A percentile compares a stretch with the other conserved stretches of the same genome.
phyloP scores from a whole-genome alignment of 2,113 vertebrate genomes.

The Xiphophorus couchianus region DNA sequence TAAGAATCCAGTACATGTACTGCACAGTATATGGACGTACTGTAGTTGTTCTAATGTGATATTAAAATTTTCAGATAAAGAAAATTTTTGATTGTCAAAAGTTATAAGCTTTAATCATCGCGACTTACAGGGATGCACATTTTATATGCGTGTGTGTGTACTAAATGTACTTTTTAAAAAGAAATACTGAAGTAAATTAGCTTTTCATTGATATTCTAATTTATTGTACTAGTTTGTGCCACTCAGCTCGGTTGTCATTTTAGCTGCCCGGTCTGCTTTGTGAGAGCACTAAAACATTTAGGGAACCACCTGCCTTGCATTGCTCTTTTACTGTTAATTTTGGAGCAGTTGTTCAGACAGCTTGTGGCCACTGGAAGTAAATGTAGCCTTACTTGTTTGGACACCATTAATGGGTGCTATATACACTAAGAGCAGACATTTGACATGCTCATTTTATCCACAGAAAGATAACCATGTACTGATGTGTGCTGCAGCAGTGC shows the following conservation, averaged over 20 bases:
- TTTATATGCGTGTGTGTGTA: too few relatives aligned
- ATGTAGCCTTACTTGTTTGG: slow-evolving; percentile 30
- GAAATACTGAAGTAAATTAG: not conserved
- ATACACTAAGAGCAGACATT: slow-evolving; percentile 7
- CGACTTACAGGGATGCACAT: not conserved
- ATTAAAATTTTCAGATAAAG: not conserved
- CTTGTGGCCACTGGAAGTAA: slow-evolving; percentile 21
- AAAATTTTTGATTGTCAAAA: not conserved
- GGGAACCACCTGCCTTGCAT: slow-evolving; percentile 18
- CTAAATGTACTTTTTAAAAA: not conserved
- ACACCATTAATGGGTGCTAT: slow-evolving; percentile 47
- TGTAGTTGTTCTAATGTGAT: not conserved
- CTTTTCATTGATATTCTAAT: not conserved
- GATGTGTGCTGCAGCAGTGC: not conserved
- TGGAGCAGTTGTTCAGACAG: slow-evolving; percentile 31
- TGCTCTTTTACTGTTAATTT: slow-evolving; percentile 22
- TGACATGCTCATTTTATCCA: slow-evolving; percentile 51
- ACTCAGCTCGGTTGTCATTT: slow-evolving; percentile 21
- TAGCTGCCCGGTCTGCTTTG: not conserved
- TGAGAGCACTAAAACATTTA: slow-evolving; percentile 14
- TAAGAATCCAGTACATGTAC: not conserved
- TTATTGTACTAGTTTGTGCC: slow-evolving; percentile 16
- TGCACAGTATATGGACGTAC: not conserved
- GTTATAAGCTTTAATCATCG: not conserved
- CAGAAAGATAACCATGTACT: slow-evolving; percentile 10